A percentile compares a stretch with the other conserved stretches of the same genome.
These are phyloP conservation scores for Cosmorhoe ocellata DNA, from an alignment of 2,888 invertebrate species.

Conservation along the genomic window DNA sequence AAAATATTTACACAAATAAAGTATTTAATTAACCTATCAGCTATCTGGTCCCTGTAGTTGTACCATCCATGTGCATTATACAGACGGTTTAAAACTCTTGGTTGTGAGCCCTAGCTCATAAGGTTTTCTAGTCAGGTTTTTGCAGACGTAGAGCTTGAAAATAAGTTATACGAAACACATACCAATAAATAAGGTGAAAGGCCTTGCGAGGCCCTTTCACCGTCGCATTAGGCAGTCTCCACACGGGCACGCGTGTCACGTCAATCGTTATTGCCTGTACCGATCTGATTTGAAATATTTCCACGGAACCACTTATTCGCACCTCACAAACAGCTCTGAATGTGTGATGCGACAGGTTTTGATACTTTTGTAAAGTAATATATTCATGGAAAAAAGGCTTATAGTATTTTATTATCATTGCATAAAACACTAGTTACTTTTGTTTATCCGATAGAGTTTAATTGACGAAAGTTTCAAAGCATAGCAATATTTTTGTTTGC, in stretches of 20 bases:
- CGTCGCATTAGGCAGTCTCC: conserved; percentile 69
- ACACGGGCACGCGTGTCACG: conserved; percentile 75
- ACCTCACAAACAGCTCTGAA: conserved; percentile 60
- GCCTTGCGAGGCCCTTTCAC: conserved; percentile 58
- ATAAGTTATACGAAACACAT: conserved; percentile 36
- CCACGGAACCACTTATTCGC: conserved; percentile 80
- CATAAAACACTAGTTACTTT: too few relatives aligned
- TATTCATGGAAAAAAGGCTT: too few relatives aligned
- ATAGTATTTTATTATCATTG: too few relatives aligned
- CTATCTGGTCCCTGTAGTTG: too few relatives aligned
- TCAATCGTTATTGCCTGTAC: conserved; percentile 76
- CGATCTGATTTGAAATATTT: conserved; percentile 81
- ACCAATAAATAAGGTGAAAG: conserved; percentile 67
- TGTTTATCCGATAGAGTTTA: too few relatives aligned
- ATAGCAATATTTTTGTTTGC: too few relatives aligned
- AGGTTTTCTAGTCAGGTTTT: conserved; percentile 19
- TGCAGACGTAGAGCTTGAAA: conserved; percentile 8
- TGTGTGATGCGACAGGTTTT: conserved; percentile 46
- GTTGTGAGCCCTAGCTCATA: conserved; percentile 1
- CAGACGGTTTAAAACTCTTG: too few relatives aligned
- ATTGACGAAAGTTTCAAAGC: too few relatives aligned
- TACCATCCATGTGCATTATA: too few relatives aligned
- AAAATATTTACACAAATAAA: too few relatives aligned
- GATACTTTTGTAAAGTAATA: conserved; percentile 42
- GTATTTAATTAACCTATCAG: too few relatives aligned